Evolutionary conservation across 64 coral and sea anemone species (phyloP), one percentile per base, ranked within the genome.

Genomic region (Montipora efflorescens): DNA sequence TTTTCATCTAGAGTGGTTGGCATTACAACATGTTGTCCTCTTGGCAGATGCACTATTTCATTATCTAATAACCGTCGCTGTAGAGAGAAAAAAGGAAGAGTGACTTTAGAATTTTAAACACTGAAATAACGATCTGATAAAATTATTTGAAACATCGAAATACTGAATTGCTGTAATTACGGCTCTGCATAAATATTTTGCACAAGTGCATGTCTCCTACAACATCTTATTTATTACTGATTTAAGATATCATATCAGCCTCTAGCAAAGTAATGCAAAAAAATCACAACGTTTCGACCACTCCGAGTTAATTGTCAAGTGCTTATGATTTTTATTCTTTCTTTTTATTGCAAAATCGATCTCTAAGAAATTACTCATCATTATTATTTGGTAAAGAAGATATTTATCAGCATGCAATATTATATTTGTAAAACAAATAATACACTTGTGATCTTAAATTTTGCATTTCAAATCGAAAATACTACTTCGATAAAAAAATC

Each of bases 1-100:
- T 87, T 86, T 64, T 93, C 83, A 62, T 84, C 82, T 15, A 93
- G 91, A 61, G 82, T 77, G 50, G 90, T 92, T 84, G 90, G 74
- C 48, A 48, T 87, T 20, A 79, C 89, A 48, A 84, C 70, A 61
- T 48, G 74, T 43, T n/a, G 83, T 86, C 46, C 72, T 86, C 83
- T 84, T 48, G 72, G 81, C 91, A 93, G 59, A 23, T 93, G 91
- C 51, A 77, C 91, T 68, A 76, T 78, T 74, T 93, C 91, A 78
- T 93, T 86, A 47, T 87, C 74, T 57, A 93, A 78, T 72, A 87
- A 76, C 75, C 52, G 53, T 77, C 82, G 71, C 91, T 94, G 62
- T 45, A 82, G 79, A 89, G 79, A 75, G 64, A 68, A 58, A 79
- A 80, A 80, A 94, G 52, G 84, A 79, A 52, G 50, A 13, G 15